phyloP scores from a whole-genome alignment of 2,888 invertebrate genomes.

The Cosmopolites sordidus region DNA sequence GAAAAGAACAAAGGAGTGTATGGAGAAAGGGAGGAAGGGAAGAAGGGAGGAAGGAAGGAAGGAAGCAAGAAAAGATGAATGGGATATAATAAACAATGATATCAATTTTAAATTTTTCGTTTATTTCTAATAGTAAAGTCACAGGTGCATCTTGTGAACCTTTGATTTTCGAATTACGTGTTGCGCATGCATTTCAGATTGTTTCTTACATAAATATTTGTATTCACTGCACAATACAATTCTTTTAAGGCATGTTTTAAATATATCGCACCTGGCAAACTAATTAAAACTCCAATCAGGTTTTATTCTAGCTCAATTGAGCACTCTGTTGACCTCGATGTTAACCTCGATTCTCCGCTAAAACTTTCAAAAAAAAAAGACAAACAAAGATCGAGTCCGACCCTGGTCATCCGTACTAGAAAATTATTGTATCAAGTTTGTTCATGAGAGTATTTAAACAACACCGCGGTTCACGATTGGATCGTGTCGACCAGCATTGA shows the following conservation, averaged over 20 bases:
- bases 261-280: too few relatives aligned
- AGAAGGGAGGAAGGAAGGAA: not conserved
- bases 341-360: too few relatives aligned
- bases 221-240: too few relatives aligned
- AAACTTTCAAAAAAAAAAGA: too few relatives aligned
- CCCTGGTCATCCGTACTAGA: constrained; percentile 2
- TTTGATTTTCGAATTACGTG: too few relatives aligned
- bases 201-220: too few relatives aligned
- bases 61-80: not conserved
- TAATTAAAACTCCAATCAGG: too few relatives aligned
- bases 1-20: constrained; percentile 23
- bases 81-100: not conserved
- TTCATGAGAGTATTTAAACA: constrained; percentile 19
- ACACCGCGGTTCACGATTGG: constrained; percentile 8
- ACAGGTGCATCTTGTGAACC: too few relatives aligned
- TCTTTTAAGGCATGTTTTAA: too few relatives aligned
- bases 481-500: constrained; percentile 16
- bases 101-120: not conserved
- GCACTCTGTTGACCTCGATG: too few relatives aligned
- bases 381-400: not conserved
- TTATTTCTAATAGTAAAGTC: not conserved
- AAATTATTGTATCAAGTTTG: constrained; percentile 11
- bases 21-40: constrained; percentile 19
- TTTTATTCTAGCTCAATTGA: too few relatives aligned
- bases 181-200: too few relatives aligned